These are phyloP conservation scores for Podilymbus podiceps DNA, from an alignment of 2,113 vertebrate species.

Conservation along the genomic window DNA sequence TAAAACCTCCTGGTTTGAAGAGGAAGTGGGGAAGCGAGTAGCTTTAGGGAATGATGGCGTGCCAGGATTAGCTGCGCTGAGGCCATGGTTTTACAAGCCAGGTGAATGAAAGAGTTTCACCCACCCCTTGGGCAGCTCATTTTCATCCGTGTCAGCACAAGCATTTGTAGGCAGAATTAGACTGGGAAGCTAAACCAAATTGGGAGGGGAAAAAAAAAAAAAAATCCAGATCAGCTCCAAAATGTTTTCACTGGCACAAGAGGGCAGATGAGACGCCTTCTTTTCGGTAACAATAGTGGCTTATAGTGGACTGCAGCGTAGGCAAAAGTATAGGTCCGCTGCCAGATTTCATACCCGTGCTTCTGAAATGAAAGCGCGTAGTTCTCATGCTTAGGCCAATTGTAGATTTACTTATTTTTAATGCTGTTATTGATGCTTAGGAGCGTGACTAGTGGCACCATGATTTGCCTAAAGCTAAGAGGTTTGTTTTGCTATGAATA, in stretches of 20 bases:
- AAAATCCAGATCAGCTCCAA: neutral
- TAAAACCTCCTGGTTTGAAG: neutral
- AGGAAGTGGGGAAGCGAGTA: neutral
- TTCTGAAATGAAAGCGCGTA: neutral
- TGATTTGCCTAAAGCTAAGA: neutral
- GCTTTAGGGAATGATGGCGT: neutral
- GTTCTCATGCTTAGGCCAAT: neutral
- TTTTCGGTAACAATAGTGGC: neutral
- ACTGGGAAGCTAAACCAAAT: neutral
- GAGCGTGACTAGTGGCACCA: neutral
- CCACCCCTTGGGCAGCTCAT: conserved; percentile 15
- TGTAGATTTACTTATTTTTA: neutral
- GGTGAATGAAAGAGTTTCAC: neutral
- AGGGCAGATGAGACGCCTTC: neutral
- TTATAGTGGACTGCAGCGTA: neutral
- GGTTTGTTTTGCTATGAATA: neutral
- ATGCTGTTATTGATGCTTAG: neutral
- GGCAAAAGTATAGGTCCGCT: neutral
- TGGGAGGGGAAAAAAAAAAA: neutral
- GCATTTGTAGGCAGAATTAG: neutral
- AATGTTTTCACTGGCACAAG: neutral
- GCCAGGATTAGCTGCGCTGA: neutral
- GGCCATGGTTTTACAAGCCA: neutral
- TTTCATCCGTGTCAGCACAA: conserved; percentile 10
- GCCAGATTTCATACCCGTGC: neutral